These are phyloP conservation scores for Labroides dimidiatus DNA, from an alignment of 2,797 vertebrate species.

Conservation along the genomic window DNA sequence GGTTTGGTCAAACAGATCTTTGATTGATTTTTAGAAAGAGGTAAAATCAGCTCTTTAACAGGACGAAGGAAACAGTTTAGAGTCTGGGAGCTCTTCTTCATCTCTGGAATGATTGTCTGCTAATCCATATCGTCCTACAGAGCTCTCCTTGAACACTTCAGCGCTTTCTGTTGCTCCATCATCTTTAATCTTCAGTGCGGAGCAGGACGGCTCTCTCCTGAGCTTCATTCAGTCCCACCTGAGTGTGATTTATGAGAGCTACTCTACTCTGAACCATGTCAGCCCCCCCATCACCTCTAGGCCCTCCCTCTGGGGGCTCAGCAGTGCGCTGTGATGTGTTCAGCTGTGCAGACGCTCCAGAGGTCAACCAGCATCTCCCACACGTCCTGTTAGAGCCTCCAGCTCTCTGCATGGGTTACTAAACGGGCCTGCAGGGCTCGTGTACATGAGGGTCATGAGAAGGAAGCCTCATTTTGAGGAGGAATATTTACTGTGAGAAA, in stretches of 20 bases:
- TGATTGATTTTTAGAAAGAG: slow-evolving; percentile 62
- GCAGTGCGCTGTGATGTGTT: slow-evolving; percentile 31
- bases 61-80: slow-evolving; percentile 26
- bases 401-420: slow-evolving; percentile 9
- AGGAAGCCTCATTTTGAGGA: not conserved
- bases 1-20: slow-evolving; percentile 58
- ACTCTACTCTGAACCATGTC: not conserved
- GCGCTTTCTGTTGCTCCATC: slow-evolving; percentile 31
- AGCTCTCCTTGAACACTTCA: not conserved
- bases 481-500: too few species aligned
- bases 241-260: slow-evolving; percentile 33
- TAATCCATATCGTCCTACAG: slow-evolving; percentile 32
- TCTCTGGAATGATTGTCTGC: not conserved
- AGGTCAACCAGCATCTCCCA: slow-evolving; percentile 47
- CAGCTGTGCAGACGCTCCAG: slow-evolving; percentile 30
- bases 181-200: slow-evolving; percentile 34
- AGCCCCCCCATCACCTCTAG: not conserved
- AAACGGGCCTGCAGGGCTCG: not conserved
- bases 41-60: slow-evolving; percentile 29
- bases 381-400: slow-evolving; percentile 18
- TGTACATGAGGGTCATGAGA: not conserved
- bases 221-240: slow-evolving; percentile 49
- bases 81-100: slow-evolving; percentile 15
- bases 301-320: slow-evolving; percentile 27
- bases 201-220: slow-evolving; percentile 26